Conservation (phyloP, 1,140 invertebrate species). For the Zaprionus vittiger region DNA sequence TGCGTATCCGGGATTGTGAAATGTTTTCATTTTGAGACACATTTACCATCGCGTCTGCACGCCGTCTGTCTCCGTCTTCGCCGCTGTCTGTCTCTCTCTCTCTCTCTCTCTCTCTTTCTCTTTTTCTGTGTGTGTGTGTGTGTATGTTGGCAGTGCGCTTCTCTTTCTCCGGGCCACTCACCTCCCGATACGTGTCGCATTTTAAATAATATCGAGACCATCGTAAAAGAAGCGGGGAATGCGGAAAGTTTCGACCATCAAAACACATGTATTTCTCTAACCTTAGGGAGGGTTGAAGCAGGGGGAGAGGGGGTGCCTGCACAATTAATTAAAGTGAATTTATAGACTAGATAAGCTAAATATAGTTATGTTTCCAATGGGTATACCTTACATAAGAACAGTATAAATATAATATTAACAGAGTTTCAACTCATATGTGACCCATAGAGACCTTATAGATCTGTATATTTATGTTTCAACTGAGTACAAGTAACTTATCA, state of each 20-base stretch:
- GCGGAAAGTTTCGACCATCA: conserved; percentile 56
- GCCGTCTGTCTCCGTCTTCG: conserved; percentile 57
- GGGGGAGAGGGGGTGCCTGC: conserved; percentile 15
- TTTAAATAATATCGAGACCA: conserved; percentile 69
- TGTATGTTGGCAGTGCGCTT: neutral
- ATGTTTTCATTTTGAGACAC: conserved; percentile 80
- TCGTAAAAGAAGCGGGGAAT: conserved; percentile 49
- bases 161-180: conserved; percentile 52
- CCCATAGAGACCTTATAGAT: no score
- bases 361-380: neutral
- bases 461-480: neutral
- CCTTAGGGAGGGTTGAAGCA: neutral
- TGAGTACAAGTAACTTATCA: neutral
- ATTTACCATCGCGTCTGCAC: conserved; percentile 72
- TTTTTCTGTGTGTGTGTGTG: conserved; percentile 18
- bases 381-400: no score
- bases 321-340: neutral
- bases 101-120: conserved; percentile 36
- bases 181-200: conserved; percentile 72
- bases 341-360: conserved; percentile 3
- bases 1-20: conserved; percentile 82
- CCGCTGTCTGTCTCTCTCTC: conserved; percentile 28
- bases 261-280: conserved; percentile 29
- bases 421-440: no score
- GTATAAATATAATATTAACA: no score